Conservation (phyloP, 2,888 invertebrate genomes). For the Colostygia pectinataria region DNA sequence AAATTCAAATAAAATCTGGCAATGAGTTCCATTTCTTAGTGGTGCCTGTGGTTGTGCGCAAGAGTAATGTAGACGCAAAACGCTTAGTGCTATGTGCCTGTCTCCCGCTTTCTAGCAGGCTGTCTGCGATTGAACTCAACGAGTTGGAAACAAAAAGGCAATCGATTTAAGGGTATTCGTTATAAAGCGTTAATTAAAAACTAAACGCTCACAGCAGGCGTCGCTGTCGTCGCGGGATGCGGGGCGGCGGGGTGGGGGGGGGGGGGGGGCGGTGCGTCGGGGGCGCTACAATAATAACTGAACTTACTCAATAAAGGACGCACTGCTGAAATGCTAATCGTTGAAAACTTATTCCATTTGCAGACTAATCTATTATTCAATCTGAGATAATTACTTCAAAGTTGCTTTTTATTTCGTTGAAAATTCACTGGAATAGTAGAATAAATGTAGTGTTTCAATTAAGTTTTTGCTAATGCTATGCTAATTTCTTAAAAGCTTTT, state of each 20-base stretch:
- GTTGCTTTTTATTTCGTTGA: constrained; percentile 22
- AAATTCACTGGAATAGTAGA: constrained; percentile 3
- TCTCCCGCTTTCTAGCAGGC: too few species aligned
- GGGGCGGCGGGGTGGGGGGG: neutral
- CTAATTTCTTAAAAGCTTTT: neutral
- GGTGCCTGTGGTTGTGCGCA: too few species aligned
- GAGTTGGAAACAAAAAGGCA: constrained; percentile 40
- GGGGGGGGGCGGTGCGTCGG: neutral
- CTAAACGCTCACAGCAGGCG: constrained; percentile 6
- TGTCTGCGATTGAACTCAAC: constrained; percentile 38
- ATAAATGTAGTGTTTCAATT: neutral
- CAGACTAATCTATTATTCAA: constrained; percentile 36
- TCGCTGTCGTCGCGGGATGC: neutral
- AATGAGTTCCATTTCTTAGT: too few species aligned
- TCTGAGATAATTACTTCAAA: constrained; percentile 34
- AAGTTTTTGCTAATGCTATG: neutral
- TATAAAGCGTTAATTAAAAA: constrained; percentile 32
- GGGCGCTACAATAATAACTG: constrained; percentile 20
- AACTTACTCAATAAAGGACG: constrained; percentile 32
- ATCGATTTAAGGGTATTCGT: constrained; percentile 27
- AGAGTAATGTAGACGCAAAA: too few species aligned
- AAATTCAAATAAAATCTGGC: too few species aligned
- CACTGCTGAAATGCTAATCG: constrained; percentile 34
- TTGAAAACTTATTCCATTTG: constrained; percentile 35
- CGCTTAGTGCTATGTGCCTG: too few species aligned